phyloP scores from a whole-genome alignment of 2,113 vertebrate species.

The Talpa occidentalis region DNA sequence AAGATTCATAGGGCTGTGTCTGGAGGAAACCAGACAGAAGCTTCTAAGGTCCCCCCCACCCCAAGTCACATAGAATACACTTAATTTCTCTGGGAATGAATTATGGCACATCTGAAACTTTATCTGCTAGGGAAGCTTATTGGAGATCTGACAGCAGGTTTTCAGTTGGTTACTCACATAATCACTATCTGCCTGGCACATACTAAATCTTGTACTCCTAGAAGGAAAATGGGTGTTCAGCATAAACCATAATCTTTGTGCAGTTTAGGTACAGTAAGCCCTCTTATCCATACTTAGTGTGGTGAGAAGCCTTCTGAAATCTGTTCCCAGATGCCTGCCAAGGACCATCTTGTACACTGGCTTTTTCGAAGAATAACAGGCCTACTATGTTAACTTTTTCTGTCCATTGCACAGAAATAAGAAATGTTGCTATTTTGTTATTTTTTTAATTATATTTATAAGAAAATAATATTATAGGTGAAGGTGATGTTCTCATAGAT shows the following conservation, averaged over 20 bases:
- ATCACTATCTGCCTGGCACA: neutral
- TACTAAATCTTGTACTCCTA: neutral
- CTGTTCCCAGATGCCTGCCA: neutral
- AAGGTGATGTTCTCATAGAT: neutral
- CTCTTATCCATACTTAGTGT: neutral
- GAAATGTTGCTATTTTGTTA: slow-evolving; percentile 21
- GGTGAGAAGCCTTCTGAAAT: neutral
- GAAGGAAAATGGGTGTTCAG: neutral
- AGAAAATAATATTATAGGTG: neutral
- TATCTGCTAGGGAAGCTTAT: neutral
- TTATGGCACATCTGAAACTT: neutral
- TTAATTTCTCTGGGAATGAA: neutral
- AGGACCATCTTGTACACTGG: neutral
- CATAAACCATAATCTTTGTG: neutral
- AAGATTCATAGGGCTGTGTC: neutral
- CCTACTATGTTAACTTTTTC: neutral
- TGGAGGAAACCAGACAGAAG: neutral
- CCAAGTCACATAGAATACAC: neutral
- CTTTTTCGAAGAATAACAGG: neutral
- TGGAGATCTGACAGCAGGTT: neutral
- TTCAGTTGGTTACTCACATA: neutral
- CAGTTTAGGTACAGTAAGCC: neutral
- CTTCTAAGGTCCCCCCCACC: neutral
- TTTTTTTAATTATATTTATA: neutral
- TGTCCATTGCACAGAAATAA: neutral